Evolutionary conservation across 2,797 vertebrate species (phyloP).

Genomic region (Antennarius maculatus): DNA sequence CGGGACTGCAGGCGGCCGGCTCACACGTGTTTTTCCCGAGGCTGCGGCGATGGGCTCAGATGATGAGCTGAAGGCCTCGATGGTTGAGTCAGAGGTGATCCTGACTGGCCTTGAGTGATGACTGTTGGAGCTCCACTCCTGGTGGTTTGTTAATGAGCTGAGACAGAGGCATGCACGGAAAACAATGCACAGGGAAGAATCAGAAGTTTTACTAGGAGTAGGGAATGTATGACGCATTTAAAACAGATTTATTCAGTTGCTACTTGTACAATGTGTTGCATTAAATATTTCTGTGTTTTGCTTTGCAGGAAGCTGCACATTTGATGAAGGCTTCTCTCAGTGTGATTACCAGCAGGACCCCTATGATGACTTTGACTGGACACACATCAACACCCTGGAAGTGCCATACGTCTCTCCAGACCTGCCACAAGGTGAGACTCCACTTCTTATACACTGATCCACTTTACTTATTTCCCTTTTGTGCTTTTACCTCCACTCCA

Average conservation of each 20-base stretch:
- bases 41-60: slow-evolving; percentile 67
- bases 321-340: slow-evolving; percentile 91
- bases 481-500: background rate
- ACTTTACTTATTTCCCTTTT: background rate
- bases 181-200: slow-evolving; percentile 14
- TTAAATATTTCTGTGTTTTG: slow-evolving; percentile 15
- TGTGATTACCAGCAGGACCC: slow-evolving; percentile 97
- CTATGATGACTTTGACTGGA: slow-evolving; percentile 97
- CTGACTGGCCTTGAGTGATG: slow-evolving; percentile 71
- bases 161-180: slow-evolving; percentile 40
- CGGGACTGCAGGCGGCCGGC: slow-evolving; percentile 49
- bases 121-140: slow-evolving; percentile 58
- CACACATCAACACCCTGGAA: slow-evolving; percentile 93
- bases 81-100: slow-evolving; percentile 76
- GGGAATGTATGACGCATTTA: background rate
- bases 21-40: slow-evolving; percentile 56
- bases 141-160: slow-evolving; percentile 68
- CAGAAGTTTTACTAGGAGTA: slow-evolving; percentile 11
- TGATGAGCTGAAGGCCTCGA: slow-evolving; percentile 68
- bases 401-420: slow-evolving; percentile 91
- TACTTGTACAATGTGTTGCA: slow-evolving; percentile 7
- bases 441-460: too few species aligned
- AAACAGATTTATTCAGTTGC: background rate
- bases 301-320: slow-evolving; percentile 90
- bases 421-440: slow-evolving; percentile 91